Evolutionary conservation across 2,113 vertebrate genomes (phyloP).

Genomic region (Neodontobutis hainanensis): DNA sequence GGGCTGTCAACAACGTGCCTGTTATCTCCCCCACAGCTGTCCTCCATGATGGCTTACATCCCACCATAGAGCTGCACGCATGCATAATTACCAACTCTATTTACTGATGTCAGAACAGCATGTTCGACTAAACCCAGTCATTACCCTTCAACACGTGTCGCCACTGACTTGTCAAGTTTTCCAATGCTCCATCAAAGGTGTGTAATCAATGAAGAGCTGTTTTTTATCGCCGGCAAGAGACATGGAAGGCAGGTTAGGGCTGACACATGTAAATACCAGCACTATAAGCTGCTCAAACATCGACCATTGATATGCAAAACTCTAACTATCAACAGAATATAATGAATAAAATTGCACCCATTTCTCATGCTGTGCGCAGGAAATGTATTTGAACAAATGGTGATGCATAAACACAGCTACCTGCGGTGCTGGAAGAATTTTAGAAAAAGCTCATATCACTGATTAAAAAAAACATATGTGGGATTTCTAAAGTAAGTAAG

Average conservation of each 20-base stretch:
- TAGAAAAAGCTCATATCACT: background rate
- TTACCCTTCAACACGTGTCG: slow-evolving; percentile 70
- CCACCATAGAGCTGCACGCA: slow-evolving; percentile 61
- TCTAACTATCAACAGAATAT: slow-evolving; percentile 35
- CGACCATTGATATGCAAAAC: slow-evolving; percentile 63
- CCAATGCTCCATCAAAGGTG: slow-evolving; percentile 63
- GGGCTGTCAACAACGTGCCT: slow-evolving; percentile 76
- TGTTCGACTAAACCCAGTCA: slow-evolving; percentile 75
- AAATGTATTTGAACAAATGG: slow-evolving; percentile 22
- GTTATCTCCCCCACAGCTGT: slow-evolving; percentile 79
- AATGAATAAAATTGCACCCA: slow-evolving; percentile 55
- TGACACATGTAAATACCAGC: slow-evolving; percentile 64
- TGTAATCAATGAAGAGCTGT: slow-evolving; percentile 68
- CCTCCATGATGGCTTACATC: slow-evolving; percentile 72
- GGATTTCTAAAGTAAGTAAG: background rate
- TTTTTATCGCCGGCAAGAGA: slow-evolving; percentile 56
- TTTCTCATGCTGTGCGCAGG: slow-evolving; percentile 20
- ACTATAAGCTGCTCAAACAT: slow-evolving; percentile 44
- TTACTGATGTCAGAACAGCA: slow-evolving; percentile 75
- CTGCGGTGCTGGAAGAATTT: slow-evolving; percentile 2
- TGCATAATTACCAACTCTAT: slow-evolving; percentile 79
- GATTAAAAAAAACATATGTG: slow-evolving; percentile 4
- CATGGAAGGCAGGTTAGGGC: slow-evolving; percentile 18
- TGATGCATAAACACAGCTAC: background rate
- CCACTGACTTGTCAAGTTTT: slow-evolving; percentile 65